These are phyloP conservation scores for Bradypus variegatus DNA, from an alignment of 2,797 vertebrate genomes.

Conservation along the genomic window DNA sequence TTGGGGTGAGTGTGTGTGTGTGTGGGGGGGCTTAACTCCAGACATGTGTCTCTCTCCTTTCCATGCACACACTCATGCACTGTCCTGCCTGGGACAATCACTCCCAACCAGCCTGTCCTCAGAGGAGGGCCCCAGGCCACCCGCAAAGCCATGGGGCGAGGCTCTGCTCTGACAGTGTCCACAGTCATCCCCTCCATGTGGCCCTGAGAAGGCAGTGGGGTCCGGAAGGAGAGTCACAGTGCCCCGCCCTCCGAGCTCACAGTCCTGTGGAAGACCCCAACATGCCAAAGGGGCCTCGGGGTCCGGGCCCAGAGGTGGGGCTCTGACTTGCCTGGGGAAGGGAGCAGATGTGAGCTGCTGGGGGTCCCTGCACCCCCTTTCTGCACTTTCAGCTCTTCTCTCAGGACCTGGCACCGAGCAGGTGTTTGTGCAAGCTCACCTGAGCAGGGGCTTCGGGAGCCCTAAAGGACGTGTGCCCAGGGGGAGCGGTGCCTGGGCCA, in stretches of 20 bases:
- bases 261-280: not conserved
- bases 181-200: not conserved
- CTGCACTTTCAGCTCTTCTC: not conserved
- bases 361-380: not conserved
- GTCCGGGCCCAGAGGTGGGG: not conserved
- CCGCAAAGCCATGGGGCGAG: accelerated
- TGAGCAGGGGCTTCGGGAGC: not conserved
- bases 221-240: not conserved
- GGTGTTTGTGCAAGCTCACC: not conserved
- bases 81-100: not conserved
- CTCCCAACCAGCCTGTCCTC: not conserved
- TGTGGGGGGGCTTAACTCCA: not conserved
- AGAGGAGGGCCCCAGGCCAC: not conserved
- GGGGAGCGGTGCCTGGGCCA: not conserved
- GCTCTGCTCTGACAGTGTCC: accelerated
- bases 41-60: not conserved
- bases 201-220: too few relatives aligned
- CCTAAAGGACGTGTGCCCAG: not conserved
- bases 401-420: not conserved
- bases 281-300: too few relatives aligned
- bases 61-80: not conserved
- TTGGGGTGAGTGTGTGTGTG: not conserved
- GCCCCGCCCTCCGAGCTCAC: not conserved
- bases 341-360: not conserved
- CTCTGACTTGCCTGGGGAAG: not conserved